Evolutionary conservation across 2,113 vertebrate species (phyloP), one percentile per base, ranked within the genome.

Genomic region (Hydrolagus affinis): DNA sequence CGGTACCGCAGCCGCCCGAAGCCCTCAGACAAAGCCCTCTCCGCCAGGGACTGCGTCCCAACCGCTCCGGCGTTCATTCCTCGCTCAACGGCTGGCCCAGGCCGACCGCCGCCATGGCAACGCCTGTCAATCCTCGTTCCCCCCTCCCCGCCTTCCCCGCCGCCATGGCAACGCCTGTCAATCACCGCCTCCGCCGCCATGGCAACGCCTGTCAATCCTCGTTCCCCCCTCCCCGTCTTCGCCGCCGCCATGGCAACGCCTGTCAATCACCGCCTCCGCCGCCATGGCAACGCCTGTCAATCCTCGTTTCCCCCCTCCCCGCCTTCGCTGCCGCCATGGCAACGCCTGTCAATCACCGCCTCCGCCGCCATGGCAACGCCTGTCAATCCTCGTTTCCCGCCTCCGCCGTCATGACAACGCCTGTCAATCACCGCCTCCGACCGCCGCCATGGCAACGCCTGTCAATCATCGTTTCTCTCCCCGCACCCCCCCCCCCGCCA

Each of bases 1-100:
- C 90, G 71, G 93, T 95, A 99, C 6, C 97, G 89, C 2, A 95
- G 92, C 14, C 94, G 91, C 1, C 91, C 93, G 0, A 91, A 93
- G 25, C 90, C 87, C 87, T 98, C 97, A 0, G 95, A 96, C 89
- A 98, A 85, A 0, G 97, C 97, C 86, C 96, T 97, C 59, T 94
- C 92, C 0, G 96, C 97, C 89, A 98, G 91, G 0, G 95, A 93
- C 0, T 92, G 89, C 12, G 91, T 89, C 0, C 93, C 92, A 94
- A 95, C 93, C 0, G 30, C 89, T 0, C 11, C 60, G 17, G 21
- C 19, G 44, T 32, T 85, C 70, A 75, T 73, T 21, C 44, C 32
- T 23, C 32, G 44, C 44, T 1, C n/a, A 2, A 3, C 44, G 78
- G 15, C 56, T 11, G 56, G 7, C 8, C 59, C 8, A 0, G 4